These are phyloP conservation scores for Zele albiditarsus DNA, from an alignment of 2,888 invertebrate genomes.

Conservation along the genomic window DNA sequence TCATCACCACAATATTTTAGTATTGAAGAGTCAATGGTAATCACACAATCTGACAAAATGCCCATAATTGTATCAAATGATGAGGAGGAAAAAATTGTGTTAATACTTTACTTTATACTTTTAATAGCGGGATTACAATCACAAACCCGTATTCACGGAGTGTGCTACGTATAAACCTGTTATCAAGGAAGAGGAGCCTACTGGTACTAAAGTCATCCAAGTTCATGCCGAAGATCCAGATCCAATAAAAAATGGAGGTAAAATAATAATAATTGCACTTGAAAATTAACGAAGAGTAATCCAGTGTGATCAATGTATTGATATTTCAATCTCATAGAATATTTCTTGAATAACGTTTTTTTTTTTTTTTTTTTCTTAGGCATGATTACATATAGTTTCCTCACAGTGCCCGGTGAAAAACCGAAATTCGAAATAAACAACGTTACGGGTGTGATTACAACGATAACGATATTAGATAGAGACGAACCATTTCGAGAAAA, in stretches of 20 bases:
- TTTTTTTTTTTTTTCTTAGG: slow-evolving; percentile 63
- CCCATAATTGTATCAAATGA: neutral
- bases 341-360: neutral
- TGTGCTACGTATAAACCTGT: slow-evolving; percentile 88
- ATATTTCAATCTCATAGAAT: neutral
- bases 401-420: slow-evolving; percentile 83
- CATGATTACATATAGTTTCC: slow-evolving; percentile 88
- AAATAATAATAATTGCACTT: neutral
- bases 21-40: slow-evolving; percentile 62
- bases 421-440: slow-evolving; percentile 87
- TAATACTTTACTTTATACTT: slow-evolving; percentile 8
- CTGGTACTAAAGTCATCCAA: slow-evolving; percentile 84
- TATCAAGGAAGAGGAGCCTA: slow-evolving; percentile 85
- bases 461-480: slow-evolving; percentile 87
- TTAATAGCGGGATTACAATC: slow-evolving; percentile 62
- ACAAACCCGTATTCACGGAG: slow-evolving; percentile 90
- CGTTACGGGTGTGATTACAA: slow-evolving; percentile 83
- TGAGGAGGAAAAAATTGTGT: neutral
- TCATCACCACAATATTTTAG: slow-evolving; percentile 56
- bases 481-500: slow-evolving; percentile 91
- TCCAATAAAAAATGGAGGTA: slow-evolving; percentile 82
- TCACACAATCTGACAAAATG: neutral
- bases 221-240: slow-evolving; percentile 84
- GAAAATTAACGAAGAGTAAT: no score
- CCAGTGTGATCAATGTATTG: neutral